Evolutionary conservation across 2,113 vertebrate species (phyloP), one percentile per base, ranked within the genome.

Genomic region (Tychaedon coryphoeus): DNA sequence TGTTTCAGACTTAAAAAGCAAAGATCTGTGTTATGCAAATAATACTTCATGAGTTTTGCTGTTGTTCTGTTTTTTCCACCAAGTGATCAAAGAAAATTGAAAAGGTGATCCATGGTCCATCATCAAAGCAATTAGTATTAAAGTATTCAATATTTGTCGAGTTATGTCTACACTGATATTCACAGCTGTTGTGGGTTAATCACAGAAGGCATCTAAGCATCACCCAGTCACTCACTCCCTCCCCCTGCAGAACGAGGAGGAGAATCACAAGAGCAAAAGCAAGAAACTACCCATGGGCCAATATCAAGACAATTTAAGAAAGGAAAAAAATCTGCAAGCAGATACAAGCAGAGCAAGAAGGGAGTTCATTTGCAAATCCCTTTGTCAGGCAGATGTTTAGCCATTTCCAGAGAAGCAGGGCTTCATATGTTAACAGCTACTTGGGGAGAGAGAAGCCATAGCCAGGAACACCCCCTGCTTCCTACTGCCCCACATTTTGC

Each of bases 171-270:
- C 20, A 20, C 7, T 67, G 61, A 34, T 47, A 43, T 50, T 51
- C 2, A 1, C 23, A 43, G n/a, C 2, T 23, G 22, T 6, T 56
- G 23, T 60, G 13, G 18, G 3, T 80, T 84, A 51, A 60, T 6
- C 26, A 19, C 2, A 2, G 13, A 17, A 64, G 50, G 18, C 15
- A 77, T 10, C 8, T 69, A 31, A 84, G 19, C 14, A 65, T 12
- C 29, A 89, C 12, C 0, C 12, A 28, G 1, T 57, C 3, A 0
- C 16, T 85, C 11, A 5, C 6, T 56, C 15, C 8, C 16, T 71
- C 8, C 7, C 8, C 2, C 19, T 29, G 18, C 1, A 84, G 50
- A 19, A 13, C 12, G 6, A 4, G 7, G 14, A 83, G 19, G 36
- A 60, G 31, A 54, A 77, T n/a, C 24, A 50, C 24, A 78, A 92